Evolutionary conservation across 2,888 invertebrate genomes (phyloP), one percentile per base, ranked within the genome.

Genomic region (Tethea ocularis): DNA sequence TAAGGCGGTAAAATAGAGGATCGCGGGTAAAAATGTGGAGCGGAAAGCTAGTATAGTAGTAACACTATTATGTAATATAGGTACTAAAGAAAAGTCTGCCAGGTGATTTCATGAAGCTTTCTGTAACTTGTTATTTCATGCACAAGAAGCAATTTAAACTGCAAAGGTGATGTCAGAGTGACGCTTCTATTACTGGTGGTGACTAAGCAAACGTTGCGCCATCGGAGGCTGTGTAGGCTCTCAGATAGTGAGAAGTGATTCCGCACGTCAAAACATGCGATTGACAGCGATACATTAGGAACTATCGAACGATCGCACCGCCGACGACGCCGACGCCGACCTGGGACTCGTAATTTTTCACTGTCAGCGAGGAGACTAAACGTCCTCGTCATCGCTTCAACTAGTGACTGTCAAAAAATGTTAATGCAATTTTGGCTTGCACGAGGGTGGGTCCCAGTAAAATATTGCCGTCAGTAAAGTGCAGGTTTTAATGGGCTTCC

Each of bases 231-330:
- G 74, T 63, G 68, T 65, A 63, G 71, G 68, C 75, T 75, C 75
- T 77, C 64, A 81, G 83, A 84, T 84, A 80, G 82, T 80, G 82
- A 82, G 80, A 80, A 87, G 84, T 86, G 87, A 88, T 88, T 88
- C 84, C 77, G 80, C 77, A 82, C 86, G 87, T 91, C 90, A 89
- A 88, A 89, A 87, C 83, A 85, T 79, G 80, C 87, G 86, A 91
- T 90, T 89, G 91, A 89, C 90, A 87, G 88, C 91, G 74, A 88
- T 90, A 90, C 89, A 91, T 91, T 90, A 91, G 84, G 82, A 91
- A 88, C 87, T 89, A 89, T 89, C 87, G 87, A 85, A 62, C 80
- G 88, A 88, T 88, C 85, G 80, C 78, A 71, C 80, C 77, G 78
- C 77, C 80, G 78, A 78, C 80, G 78, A 78, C 76, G 80, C 82